phyloP scores from a whole-genome alignment of 2,113 vertebrate genomes.

The Microtus richardsoni region DNA sequence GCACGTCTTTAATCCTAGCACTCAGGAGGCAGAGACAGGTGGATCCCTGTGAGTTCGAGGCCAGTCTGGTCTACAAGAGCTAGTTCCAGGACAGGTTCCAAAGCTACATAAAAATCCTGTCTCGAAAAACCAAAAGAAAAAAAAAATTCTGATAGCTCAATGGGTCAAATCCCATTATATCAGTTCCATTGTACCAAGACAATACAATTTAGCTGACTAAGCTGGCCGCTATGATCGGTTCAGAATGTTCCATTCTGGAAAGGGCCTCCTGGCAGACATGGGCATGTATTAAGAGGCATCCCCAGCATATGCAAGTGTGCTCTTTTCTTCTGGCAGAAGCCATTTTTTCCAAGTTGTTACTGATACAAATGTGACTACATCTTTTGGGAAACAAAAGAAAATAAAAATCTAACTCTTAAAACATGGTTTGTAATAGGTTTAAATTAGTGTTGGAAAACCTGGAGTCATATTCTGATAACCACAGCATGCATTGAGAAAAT shows the following conservation, averaged over 20 bases:
- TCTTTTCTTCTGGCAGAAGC: background rate
- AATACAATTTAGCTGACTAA: background rate
- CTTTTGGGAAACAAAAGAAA: background rate
- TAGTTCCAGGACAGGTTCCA: no score
- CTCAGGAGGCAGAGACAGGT: no score
- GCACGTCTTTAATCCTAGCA: no score
- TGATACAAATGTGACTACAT: background rate
- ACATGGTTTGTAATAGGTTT: slow-evolving; percentile 22
- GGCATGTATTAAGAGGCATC: background rate
- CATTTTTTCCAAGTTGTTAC: background rate
- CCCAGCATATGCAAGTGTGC: background rate
- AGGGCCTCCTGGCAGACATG: background rate
- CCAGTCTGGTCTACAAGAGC: no score
- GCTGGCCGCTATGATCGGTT: background rate
- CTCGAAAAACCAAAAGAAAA: no score
- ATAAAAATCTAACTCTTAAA: background rate
- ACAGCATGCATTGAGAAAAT: slow-evolving; percentile 16
- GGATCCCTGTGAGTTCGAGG: no score
- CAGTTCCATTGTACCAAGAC: background rate
- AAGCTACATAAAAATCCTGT: no score
- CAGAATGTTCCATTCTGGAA: background rate
- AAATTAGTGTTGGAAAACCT: slow-evolving; percentile 8
- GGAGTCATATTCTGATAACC: background rate
- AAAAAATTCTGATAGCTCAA: background rate
- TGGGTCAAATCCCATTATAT: background rate